Base-by-base conservation (phyloP, 2,888 invertebrate genomes). In the Lagria hirta region DNA sequence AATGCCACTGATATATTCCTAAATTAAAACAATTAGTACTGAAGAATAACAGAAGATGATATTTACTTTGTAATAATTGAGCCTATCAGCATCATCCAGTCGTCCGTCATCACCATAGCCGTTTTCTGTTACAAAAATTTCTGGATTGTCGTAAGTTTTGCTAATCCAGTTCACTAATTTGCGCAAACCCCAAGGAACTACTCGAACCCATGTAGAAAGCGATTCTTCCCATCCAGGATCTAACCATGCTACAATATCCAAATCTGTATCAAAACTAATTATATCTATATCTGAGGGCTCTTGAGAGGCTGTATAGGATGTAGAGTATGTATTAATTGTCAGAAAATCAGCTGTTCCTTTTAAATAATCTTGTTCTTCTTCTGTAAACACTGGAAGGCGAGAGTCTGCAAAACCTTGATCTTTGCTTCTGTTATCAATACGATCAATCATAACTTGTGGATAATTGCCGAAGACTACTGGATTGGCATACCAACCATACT, bases 301-400 rank as follows among this genome's bases (percentile, higher is more conserved):
- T 27, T 4, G 4, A 11, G 23, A 6, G 17, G 21, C 3, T 68
- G 67, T 2, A 69, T 73, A 54, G 80, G 54, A 49, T 72, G 73
- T 0, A 79, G 75, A 2, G 84, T 90, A 90, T 43, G 83, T 79
- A 62, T 89, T 88, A 10, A 88, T 63, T 0, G 86, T 88, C 33
- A 88, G 73, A 68, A 84, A 87, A 61, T 90, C 88, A 0, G 75
- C 73, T 0, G 84, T 79, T 0, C 76, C 80, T 14, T 66, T 68
- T 12, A 87, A 77, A 33, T 72, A 69, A 4, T 70, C 61, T 2
- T 84, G 71, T 71, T 86, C 84, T 8, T 78, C 72, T 0, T 57
- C 8, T 1, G 78, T 80, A 58, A 84, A 82, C 35, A 61, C 58
- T 0, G 84, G 84, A 1, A 86, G 70, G 4, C 84, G 75, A 1